Percentiles rank a stretch among this genome's conserved stretches.
Evolutionary conservation across 2,797 vertebrate genomes (phyloP).

Genomic region (Alcedo atthis): DNA sequence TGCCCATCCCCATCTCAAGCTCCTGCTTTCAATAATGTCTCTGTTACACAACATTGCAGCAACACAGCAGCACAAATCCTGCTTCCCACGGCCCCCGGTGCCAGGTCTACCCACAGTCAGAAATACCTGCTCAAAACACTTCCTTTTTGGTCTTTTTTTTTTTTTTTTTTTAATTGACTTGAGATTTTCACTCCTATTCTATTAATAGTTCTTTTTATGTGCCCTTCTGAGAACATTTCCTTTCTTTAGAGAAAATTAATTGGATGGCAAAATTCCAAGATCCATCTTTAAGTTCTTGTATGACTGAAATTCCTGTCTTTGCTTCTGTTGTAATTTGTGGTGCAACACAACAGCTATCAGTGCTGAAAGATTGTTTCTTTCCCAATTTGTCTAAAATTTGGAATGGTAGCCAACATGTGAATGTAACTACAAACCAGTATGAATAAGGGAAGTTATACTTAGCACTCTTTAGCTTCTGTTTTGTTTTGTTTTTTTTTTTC

Average conservation of each 20-base stretch:
- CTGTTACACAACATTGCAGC: neutral
- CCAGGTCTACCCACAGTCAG: neutral
- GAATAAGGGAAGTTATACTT: no score
- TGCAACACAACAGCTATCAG: neutral
- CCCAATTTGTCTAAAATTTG: no score
- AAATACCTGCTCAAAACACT: neutral
- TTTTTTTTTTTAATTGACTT: neutral
- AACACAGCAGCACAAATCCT: neutral
- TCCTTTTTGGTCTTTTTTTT: rapidly evolving
- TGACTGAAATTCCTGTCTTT: neutral
- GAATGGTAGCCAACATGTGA: no score
- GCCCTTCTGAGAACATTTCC: neutral
- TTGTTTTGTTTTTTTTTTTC: no score
- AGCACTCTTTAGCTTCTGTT: no score
- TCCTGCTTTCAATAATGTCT: neutral
- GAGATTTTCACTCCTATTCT: neutral
- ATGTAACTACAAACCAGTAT: no score
- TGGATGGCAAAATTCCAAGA: neutral
- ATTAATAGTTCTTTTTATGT: neutral
- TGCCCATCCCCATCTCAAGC: neutral
- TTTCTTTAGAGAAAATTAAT: neutral
- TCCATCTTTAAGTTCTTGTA: neutral
- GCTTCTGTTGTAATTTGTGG: neutral
- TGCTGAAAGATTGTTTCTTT: neutral
- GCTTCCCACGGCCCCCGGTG: neutral